Evolutionary conservation across 2,888 invertebrate species (phyloP), one percentile per base, ranked within the genome.

Genomic region (Achlya flavicornis): DNA sequence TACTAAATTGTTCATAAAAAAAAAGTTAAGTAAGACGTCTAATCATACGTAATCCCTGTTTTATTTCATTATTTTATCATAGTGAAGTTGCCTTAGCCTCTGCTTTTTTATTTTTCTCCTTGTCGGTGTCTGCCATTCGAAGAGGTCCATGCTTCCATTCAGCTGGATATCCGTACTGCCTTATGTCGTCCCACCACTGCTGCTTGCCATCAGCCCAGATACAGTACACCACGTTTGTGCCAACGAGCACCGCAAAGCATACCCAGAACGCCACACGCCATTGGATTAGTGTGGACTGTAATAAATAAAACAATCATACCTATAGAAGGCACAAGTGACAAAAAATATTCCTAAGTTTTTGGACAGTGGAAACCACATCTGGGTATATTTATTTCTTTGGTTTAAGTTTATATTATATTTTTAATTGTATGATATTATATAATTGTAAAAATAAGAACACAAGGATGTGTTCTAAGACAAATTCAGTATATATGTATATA

Each of bases 211-310:
- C 96, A 0, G 96, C 96, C 87, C 95, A 96, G 53, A 96, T 70
- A 4, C 95, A 85, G 83, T 96, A 97, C 0, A 97, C 87, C 0
- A 95, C 67, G 77, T 96, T 96, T 1, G 96, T 96, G 0, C 94
- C 84, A 0, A 95, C 84, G 61, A 97, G 94, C 0, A 96, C 95
- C 0, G 86, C 95, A 58, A 96, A 94, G 58, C 96, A 95, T 57
- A 97, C 96, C 96, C 96, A 96, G 81, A 97, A 97, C 0, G 97
- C 97, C 0, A 94, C 78, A 12, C 95, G 90, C 97, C 97, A 97
- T 85, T 96, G 95, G 0, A 74, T 78, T 63, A 95, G 72, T 10
- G 94, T 95, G 74, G 95, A 94, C 95, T 95, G 87, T n/a, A 93
- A 92, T 74, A 73, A 57, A 68, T 66, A 58, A 61, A 46, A 46